phyloP scores from a whole-genome alignment of 2,113 vertebrate genomes.

The Puffinus mauretanicus region DNA sequence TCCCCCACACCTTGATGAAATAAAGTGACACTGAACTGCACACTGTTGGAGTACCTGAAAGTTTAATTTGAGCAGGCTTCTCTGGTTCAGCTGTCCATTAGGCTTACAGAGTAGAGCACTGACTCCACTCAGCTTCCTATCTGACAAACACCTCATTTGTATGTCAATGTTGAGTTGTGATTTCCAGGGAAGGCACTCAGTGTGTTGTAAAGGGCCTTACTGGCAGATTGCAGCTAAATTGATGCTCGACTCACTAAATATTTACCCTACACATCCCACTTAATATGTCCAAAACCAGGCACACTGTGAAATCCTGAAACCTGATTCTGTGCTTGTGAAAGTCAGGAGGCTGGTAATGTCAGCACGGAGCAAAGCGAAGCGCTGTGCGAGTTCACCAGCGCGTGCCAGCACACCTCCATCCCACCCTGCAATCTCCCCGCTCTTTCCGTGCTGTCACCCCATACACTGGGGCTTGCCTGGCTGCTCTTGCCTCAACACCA shows the following conservation, averaged over 20 bases:
- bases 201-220: conserved; percentile 53
- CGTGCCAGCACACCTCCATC: neutral
- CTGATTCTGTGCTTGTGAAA: conserved; percentile 37
- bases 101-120: neutral
- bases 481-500: neutral
- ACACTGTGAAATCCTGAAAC: conserved; percentile 61
- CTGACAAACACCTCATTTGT: conserved; percentile 61
- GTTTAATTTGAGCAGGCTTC: neutral
- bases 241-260: conserved; percentile 58
- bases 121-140: neutral
- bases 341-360: conserved; percentile 38
- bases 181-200: conserved; percentile 57
- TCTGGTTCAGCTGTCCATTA: conserved; percentile 45
- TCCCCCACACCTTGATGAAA: neutral
- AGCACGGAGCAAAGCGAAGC: fast-evolving
- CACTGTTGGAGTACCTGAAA: neutral
- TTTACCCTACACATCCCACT: conserved; percentile 69
- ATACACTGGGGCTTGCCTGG: neutral
- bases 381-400: fast-evolving
- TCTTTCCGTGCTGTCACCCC: neutral
- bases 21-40: neutral
- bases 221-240: conserved; percentile 67
- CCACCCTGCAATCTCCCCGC: fast-evolving
- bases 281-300: conserved; percentile 66
- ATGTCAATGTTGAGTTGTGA: conserved; percentile 62